Percentiles rank a stretch among this genome's conserved stretches.
Evolutionary conservation across 2,888 invertebrate genomes (phyloP).

Genomic region (Mechanitis messenoides): DNA sequence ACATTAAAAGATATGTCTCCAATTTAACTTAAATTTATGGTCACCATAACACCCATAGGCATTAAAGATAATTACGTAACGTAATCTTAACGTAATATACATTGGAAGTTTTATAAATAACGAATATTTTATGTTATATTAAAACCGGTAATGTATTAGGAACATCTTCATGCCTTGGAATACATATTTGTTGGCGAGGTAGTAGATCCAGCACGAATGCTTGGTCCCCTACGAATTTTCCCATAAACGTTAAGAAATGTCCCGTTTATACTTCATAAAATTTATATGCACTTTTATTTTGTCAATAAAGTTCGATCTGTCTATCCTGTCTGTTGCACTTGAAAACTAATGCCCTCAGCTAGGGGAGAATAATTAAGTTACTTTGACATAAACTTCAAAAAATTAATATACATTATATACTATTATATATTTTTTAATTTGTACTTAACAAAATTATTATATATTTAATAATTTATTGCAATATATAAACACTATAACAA

Average conservation of each 20-base stretch:
- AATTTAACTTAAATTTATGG: constrained; percentile 70
- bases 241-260: constrained; percentile 66
- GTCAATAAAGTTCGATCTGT: constrained; percentile 70
- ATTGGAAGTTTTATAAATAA: constrained; percentile 3
- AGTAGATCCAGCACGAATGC: constrained; percentile 31
- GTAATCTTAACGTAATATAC: constrained; percentile 3
- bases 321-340: constrained; percentile 53
- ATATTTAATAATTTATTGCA: constrained; percentile 4
- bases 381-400: constrained; percentile 10
- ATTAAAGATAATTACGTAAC: constrained; percentile 6
- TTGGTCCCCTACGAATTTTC: constrained; percentile 55
- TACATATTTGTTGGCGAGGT: constrained; percentile 10
- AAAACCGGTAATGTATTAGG: constrained; percentile 24
- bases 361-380: constrained; percentile 27
- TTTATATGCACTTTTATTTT: constrained; percentile 74
- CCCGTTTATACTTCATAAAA: constrained; percentile 73
- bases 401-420: too few species aligned
- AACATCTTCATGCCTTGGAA: not conserved
- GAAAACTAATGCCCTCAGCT: constrained; percentile 26
- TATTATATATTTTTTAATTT: too few species aligned
- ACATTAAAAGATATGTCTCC: constrained; percentile 70
- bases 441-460: not conserved
- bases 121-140: not conserved
- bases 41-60: constrained; percentile 53
- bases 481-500: too few species aligned